Conservation (phyloP, 2,113 vertebrate species). For the Protobothrops mucrosquamatus region DNA sequence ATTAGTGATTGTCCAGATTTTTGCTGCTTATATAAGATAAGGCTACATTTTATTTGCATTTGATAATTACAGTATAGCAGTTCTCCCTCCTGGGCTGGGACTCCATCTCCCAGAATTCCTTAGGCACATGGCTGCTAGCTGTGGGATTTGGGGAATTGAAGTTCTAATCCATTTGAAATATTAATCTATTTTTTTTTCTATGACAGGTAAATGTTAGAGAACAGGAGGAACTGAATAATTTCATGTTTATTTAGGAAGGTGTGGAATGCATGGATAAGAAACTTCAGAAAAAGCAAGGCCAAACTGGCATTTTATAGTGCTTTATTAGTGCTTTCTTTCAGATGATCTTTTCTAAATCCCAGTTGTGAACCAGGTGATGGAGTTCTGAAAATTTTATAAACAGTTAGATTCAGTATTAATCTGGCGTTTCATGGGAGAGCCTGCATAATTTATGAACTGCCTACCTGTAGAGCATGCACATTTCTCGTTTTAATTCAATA, state of each 20-base stretch:
- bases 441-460: not conserved
- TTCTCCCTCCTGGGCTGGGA: not conserved
- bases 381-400: not conserved
- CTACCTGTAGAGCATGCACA: not conserved
- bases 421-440: not conserved
- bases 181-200: not conserved
- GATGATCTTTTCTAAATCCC: not conserved
- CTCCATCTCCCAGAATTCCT: not conserved
- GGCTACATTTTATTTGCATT: not conserved
- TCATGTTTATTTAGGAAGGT: not conserved
- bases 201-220: not conserved
- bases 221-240: not conserved
- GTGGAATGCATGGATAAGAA: too few species aligned
- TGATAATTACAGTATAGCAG: not conserved
- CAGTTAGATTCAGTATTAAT: not conserved
- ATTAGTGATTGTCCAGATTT: not conserved
- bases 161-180: not conserved
- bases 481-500: not conserved
- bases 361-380: not conserved
- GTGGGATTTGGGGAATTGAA: not conserved
- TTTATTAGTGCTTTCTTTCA: not conserved
- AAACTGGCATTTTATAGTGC: not conserved
- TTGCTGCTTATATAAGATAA: not conserved
- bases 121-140: not conserved
- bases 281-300: not conserved